Conservation (phyloP, 2,888 invertebrate species). For the Clivina fossor region DNA sequence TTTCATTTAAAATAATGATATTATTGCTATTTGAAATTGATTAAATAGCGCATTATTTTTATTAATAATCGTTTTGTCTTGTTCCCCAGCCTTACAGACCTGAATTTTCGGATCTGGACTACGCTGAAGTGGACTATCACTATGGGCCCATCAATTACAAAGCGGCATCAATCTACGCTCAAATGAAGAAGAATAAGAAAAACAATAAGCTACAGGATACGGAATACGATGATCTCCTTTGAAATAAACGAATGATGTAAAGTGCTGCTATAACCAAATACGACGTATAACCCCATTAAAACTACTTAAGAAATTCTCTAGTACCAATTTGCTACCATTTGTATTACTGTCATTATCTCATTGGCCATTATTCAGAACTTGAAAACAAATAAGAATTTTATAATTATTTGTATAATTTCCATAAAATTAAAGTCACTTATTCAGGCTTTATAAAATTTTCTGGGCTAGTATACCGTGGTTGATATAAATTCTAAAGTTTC, state of each 20-base stretch:
- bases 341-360: slow-evolving; percentile 14
- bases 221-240: slow-evolving; percentile 50
- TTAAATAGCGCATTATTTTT: too few species aligned
- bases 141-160: slow-evolving; percentile 93
- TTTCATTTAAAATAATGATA: too few species aligned
- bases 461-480: too few species aligned
- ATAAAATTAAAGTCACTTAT: too few species aligned
- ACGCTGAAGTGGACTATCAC: slow-evolving; percentile 86
- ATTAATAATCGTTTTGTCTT: not conserved
- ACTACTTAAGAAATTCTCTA: too few species aligned
- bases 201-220: slow-evolving; percentile 48
- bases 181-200: slow-evolving; percentile 66
- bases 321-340: slow-evolving; percentile 15
- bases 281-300: slow-evolving; percentile 12
- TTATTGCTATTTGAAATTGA: not conserved
- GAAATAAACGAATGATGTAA: slow-evolving; percentile 32
- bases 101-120: slow-evolving; percentile 77
- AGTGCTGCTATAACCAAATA: too few species aligned
- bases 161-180: slow-evolving; percentile 80
- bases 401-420: too few species aligned
- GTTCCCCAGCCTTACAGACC: slow-evolving; percentile 76
- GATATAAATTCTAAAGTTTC: too few species aligned
- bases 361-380: too few species aligned
- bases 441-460: too few species aligned
- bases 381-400: too few species aligned